Conservation (phyloP, 2,113 vertebrate genomes). For the Rhabdornis inornatus region DNA sequence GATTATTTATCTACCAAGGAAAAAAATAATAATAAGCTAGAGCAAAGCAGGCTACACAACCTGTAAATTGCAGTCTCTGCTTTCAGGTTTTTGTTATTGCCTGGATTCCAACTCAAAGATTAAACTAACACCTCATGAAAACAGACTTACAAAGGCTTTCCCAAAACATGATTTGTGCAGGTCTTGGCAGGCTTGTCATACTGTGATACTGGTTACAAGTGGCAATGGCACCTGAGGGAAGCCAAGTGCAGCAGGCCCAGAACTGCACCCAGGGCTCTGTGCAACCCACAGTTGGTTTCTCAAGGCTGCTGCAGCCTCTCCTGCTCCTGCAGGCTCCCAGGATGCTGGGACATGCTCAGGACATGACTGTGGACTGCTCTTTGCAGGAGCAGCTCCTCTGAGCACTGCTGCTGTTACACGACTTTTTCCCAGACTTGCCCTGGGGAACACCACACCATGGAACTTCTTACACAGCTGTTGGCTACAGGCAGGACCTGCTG, state of each 20-base stretch:
- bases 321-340: background rate
- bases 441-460: background rate
- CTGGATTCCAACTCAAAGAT: background rate
- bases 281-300: accelerated
- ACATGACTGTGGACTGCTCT: background rate
- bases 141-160: background rate
- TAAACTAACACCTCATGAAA: background rate
- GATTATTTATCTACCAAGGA: background rate
- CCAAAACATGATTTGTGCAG: background rate
- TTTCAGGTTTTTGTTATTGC: background rate
- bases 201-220: too few species aligned
- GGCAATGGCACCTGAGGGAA: background rate
- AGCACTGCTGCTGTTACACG: background rate
- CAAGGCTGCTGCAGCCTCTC: background rate
- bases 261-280: background rate
- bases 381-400: background rate
- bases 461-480: background rate
- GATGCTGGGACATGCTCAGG: background rate
- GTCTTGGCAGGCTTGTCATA: background rate
- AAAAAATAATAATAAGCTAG: background rate
- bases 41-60: background rate
- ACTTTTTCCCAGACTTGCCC: background rate
- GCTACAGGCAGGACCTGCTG: background rate
- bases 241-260: background rate
- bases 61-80: background rate